Base-by-base conservation (phyloP, 2,888 invertebrate species). In the Noctuana brunneofusca region DNA sequence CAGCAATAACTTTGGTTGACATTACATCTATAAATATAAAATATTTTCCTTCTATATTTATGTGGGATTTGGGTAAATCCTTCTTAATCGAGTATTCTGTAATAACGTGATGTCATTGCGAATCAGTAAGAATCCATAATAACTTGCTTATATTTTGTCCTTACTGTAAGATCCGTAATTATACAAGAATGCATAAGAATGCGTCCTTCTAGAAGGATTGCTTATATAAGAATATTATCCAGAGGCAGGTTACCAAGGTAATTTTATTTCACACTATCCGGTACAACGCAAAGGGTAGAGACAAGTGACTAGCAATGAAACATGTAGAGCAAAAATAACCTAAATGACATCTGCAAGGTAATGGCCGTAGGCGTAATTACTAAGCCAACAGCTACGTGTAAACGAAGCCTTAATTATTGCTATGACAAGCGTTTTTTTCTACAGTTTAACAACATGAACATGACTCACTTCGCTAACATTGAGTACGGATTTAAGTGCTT, bases 1-100 rank as follows among this genome's bases (percentile, higher is more conserved):
- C 8, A 41, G 18, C 58, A 41, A 52, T 58, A 58, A 58, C 20
- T 52, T 24, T 22, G 22, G 27, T 12, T 27, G 22, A 50, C 30
- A 52, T 55, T 55, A 24, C 20, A 27, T 14, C 12, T 18, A 24
- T 12, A 18, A 35, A 32, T 18, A 35, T 54, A 24, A 35, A 54
- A 38, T 54, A 14, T 38, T 41, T 54, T 32, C 9, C 0, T 41
- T 14, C 49, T 16, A 24, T 41, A 41, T 54, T 54, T 54, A 35
- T 5, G 2, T 22, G 11, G 8, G 18, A 18, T 43, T 22, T 20
- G 4, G 16, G 18, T 43, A 18, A 18, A 18, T 43, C n/a, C n/a
- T n/a, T n/a, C n/a, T n/a, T n/a, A n/a, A n/a, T n/a, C n/a, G n/a
- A n/a, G n/a, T n/a, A n/a, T n/a, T n/a, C n/a, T n/a, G n/a, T n/a